phyloP scores from a whole-genome alignment of 2,797 vertebrate genomes.

The Chloroceryle amazona region DNA sequence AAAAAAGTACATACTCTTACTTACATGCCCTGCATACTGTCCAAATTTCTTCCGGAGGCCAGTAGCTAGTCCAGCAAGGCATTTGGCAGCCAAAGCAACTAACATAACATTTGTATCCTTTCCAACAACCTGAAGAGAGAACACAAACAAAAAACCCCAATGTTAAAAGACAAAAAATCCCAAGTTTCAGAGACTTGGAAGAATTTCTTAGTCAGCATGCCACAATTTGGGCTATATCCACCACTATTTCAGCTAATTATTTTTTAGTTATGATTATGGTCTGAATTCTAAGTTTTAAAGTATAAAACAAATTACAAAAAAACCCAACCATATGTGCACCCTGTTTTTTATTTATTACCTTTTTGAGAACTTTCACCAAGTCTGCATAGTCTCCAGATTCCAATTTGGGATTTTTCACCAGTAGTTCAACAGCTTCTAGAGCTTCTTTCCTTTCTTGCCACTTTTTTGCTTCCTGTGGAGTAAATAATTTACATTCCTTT shows the following conservation, averaged over 20 bases:
- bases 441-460: slow-evolving; percentile 99
- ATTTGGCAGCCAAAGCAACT: slow-evolving; percentile 95
- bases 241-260: neutral
- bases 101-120: slow-evolving; percentile 99
- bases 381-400: slow-evolving; percentile 96
- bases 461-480: slow-evolving; percentile 95
- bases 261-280: neutral
- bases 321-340: neutral
- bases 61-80: slow-evolving; percentile 90
- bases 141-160: neutral
- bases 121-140: slow-evolving; percentile 89
- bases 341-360: slow-evolving; percentile 80
- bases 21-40: slow-evolving; percentile 94
- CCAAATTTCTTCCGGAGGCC: slow-evolving; percentile 98
- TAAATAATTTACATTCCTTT: neutral
- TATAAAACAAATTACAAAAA: neutral
- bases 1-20: slow-evolving; percentile 62
- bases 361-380: slow-evolving; percentile 94
- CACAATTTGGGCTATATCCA: neutral
- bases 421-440: slow-evolving; percentile 90
- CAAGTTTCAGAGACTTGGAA: neutral
- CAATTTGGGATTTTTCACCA: slow-evolving; percentile 94
- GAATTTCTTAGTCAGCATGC: neutral
- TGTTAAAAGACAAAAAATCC: neutral
- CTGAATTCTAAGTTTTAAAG: neutral